phyloP scores from a whole-genome alignment of 2,113 vertebrate species.

The Chamaetylas fuelleborni region DNA sequence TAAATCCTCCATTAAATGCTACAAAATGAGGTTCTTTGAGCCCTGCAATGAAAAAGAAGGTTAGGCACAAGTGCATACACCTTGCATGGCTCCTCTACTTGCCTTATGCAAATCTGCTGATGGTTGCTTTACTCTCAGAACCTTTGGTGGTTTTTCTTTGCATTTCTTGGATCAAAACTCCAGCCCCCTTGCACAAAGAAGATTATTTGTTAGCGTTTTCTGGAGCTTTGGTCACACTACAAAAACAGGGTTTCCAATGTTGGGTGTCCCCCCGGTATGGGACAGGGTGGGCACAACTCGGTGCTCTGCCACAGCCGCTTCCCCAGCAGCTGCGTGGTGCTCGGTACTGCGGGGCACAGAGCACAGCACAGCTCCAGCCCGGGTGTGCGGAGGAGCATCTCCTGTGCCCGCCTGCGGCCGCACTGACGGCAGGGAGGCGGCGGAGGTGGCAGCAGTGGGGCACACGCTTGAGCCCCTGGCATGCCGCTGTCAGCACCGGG shows the following conservation, averaged over 20 bases:
- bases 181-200: background rate
- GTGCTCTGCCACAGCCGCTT: background rate
- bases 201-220: background rate
- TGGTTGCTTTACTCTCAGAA: background rate
- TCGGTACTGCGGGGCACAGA: background rate
- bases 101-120: background rate
- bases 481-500: background rate
- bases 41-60: constrained; percentile 63
- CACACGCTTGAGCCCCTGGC: background rate
- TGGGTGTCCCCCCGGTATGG: accelerated
- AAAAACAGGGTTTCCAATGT: background rate
- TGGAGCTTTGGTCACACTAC: background rate
- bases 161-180: background rate
- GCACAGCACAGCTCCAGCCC: background rate
- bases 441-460: accelerated
- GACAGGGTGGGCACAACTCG: background rate
- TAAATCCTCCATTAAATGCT: constrained; percentile 91
- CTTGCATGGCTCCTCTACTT: background rate
- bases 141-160: accelerated
- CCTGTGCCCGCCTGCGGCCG: background rate
- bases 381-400: accelerated
- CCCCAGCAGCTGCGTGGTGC: background rate
- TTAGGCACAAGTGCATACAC: background rate
- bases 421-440: background rate
- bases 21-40: constrained; percentile 80